Evolutionary conservation across 1,140 invertebrate species (phyloP).

Genomic region (Caenorhabditis inopinata): DNA sequence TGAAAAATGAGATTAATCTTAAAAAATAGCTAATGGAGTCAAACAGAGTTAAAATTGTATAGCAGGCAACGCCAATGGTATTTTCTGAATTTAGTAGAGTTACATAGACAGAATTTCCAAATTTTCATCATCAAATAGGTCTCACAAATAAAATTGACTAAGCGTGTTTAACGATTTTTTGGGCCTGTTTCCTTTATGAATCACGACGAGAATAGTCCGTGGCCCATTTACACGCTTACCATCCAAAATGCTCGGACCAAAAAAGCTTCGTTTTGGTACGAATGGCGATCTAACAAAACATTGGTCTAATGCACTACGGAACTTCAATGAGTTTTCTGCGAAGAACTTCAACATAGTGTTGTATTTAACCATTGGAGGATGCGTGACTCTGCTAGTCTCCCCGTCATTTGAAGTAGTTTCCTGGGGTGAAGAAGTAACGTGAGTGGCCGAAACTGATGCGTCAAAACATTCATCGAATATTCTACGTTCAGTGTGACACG

Average conservation of each 20-base stretch:
- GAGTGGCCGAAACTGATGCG: neutral
- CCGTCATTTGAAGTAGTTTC: constrained; percentile 6
- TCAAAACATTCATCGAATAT: constrained; percentile 18
- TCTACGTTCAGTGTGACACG: neutral
- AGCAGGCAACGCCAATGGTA: too few relatives aligned
- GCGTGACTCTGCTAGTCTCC: neutral
- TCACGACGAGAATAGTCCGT: too few relatives aligned
- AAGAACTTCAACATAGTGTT: constrained; percentile 25
- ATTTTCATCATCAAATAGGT: too few relatives aligned
- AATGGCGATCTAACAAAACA: constrained; percentile 28
- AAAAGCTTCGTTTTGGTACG: constrained; percentile 4
- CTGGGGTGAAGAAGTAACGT: neutral
- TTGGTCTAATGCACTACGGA: constrained; percentile 5
- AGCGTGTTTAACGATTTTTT: too few relatives aligned
- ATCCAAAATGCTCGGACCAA: constrained; percentile 22
- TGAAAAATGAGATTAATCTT: too few relatives aligned
- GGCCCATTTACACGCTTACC: neutral
- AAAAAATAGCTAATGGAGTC: too few relatives aligned
- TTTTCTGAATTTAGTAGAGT: too few relatives aligned
- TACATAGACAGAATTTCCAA: too few relatives aligned
- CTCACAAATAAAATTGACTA: neutral
- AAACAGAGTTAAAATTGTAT: too few relatives aligned
- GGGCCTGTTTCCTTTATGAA: too few relatives aligned
- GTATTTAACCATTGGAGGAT: neutral
- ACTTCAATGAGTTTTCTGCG: neutral